phyloP scores from a whole-genome alignment of 2,888 invertebrate genomes.

The Coleophora deauratella region DNA sequence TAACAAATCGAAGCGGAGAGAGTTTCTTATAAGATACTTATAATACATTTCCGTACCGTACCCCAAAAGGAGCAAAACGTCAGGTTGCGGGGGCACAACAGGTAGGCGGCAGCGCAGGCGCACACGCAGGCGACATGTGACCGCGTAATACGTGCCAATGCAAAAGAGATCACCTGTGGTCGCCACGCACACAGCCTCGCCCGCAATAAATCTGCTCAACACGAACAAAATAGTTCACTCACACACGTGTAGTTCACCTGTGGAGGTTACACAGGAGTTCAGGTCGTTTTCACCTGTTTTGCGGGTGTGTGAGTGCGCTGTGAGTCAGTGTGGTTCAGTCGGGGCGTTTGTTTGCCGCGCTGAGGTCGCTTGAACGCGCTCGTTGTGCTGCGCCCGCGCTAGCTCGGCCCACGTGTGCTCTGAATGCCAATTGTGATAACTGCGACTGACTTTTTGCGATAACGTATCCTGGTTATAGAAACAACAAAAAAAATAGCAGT shows the following conservation, averaged over 20 bases:
- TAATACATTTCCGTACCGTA: slow-evolving; percentile 44
- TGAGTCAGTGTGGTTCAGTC: slow-evolving; percentile 62
- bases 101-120: slow-evolving; percentile 64
- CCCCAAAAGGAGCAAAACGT: slow-evolving; percentile 56
- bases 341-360: slow-evolving; percentile 60
- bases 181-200: slow-evolving; percentile 33
- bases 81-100: slow-evolving; percentile 61
- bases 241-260: slow-evolving; percentile 44
- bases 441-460: slow-evolving; percentile 54
- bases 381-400: slow-evolving; percentile 27
- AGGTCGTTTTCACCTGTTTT: slow-evolving; percentile 69
- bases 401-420: slow-evolving; percentile 46
- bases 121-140: slow-evolving; percentile 59
- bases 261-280: slow-evolving; percentile 51
- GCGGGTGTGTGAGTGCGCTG: slow-evolving; percentile 37
- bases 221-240: slow-evolving; percentile 65
- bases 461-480: slow-evolving; percentile 12
- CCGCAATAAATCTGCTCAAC: slow-evolving; percentile 58
- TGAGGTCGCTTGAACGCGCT: slow-evolving; percentile 39
- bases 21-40: slow-evolving; percentile 22
- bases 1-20: slow-evolving; percentile 32
- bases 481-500: not conserved
- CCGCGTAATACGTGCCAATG: slow-evolving; percentile 39
- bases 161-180: slow-evolving; percentile 53
- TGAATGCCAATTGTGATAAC: slow-evolving; percentile 58